Conservation (phyloP, 2,888 invertebrate genomes). For the Cyclophora albipunctata region DNA sequence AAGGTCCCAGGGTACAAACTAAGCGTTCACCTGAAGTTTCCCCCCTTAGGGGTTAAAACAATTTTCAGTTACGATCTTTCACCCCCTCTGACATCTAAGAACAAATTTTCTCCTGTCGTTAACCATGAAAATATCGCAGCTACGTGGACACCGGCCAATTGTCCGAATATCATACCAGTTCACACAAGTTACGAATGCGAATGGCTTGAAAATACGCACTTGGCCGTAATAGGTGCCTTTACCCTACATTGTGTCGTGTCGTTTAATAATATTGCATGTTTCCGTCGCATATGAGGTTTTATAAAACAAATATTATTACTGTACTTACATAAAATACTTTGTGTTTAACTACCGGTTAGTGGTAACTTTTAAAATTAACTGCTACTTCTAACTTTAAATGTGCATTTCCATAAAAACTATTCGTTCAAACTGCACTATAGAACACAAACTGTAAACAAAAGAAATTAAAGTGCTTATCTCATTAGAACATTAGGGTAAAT, state of each 20-base stretch:
- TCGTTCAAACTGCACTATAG: too few species aligned
- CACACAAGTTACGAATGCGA: constrained; percentile 13
- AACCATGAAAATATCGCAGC: constrained; percentile 54
- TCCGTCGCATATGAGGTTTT: constrained; percentile 2
- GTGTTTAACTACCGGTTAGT: not conserved
- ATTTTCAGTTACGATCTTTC: constrained; percentile 56
- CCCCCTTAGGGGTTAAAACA: constrained; percentile 46
- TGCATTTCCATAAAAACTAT: too few species aligned
- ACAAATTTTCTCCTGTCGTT: constrained; percentile 49
- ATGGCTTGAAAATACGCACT: constrained; percentile 4
- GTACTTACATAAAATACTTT: not conserved
- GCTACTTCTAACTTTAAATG: too few species aligned
- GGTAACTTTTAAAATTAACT: not conserved
- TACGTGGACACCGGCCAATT: constrained; percentile 41
- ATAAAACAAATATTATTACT: not conserved
- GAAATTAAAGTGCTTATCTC: too few species aligned
- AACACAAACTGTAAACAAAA: too few species aligned
- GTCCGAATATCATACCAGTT: constrained; percentile 12
- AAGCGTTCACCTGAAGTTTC: constrained; percentile 31
- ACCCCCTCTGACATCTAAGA: constrained; percentile 36
- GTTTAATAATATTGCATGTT: constrained; percentile 4
- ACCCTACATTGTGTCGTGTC: constrained; percentile 6
- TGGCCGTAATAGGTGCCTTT: constrained; percentile 8
- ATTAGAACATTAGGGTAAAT: too few species aligned
- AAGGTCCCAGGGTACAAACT: constrained; percentile 35